phyloP scores from a whole-genome alignment of 2,888 invertebrate genomes.

The Pollenia griseotomentosa region DNA sequence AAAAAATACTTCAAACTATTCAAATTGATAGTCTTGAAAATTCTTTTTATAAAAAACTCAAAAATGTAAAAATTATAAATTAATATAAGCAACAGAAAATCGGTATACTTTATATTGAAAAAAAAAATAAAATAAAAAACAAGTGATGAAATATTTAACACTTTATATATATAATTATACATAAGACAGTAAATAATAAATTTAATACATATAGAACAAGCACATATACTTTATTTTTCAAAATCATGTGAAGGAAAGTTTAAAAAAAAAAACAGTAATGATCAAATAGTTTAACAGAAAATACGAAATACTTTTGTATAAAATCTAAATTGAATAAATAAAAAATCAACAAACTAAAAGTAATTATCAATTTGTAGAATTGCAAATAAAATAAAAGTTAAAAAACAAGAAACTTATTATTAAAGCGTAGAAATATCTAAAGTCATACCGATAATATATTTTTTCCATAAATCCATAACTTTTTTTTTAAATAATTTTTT shows the following conservation, averaged over 20 bases:
- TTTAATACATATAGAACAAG: slow-evolving; percentile 50
- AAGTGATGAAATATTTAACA: slow-evolving; percentile 62
- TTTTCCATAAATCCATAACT: background rate
- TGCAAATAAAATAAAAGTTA: slow-evolving; percentile 56
- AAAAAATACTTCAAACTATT: slow-evolving; percentile 26
- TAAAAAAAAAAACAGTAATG: slow-evolving; percentile 12
- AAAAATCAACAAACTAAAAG: slow-evolving; percentile 14
- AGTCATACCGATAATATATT: slow-evolving; percentile 39
- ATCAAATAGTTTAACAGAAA: slow-evolving; percentile 45
- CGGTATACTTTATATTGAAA: slow-evolving; percentile 65
- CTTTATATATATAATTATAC: slow-evolving; percentile 33
- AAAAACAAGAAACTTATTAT: slow-evolving; percentile 38
- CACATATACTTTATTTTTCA: slow-evolving; percentile 72
- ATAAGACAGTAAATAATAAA: slow-evolving; percentile 14
- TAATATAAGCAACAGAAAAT: slow-evolving; percentile 49
- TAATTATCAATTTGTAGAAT: slow-evolving; percentile 60
- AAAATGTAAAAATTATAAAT: slow-evolving; percentile 50
- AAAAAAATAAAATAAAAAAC: slow-evolving; percentile 36
- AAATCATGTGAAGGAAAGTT: background rate
- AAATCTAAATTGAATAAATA: slow-evolving; percentile 49
- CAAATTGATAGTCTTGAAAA: slow-evolving; percentile 46
- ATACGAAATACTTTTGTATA: slow-evolving; percentile 59
- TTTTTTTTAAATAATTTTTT: slow-evolving; percentile 7
- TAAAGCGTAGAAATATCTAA: slow-evolving; percentile 74
- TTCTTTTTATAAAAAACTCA: slow-evolving; percentile 36